Conservation (phyloP, 2,888 invertebrate genomes). For the Eulithis testata region DNA sequence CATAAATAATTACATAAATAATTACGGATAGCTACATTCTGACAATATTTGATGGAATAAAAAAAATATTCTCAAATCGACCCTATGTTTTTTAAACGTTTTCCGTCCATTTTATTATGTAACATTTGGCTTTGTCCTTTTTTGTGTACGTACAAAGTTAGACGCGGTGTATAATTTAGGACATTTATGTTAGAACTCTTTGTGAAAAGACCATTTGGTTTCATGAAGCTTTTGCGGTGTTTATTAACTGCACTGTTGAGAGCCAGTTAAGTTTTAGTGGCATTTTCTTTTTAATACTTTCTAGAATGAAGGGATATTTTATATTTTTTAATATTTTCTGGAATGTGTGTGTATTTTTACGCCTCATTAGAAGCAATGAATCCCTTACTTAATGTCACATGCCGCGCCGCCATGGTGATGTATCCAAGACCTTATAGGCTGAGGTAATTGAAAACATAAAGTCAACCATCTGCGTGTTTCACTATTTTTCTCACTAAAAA, state of each 20-base stretch:
- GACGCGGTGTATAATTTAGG: slow-evolving; percentile 39
- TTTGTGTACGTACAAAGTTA: slow-evolving; percentile 25
- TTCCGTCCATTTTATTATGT: too few species aligned
- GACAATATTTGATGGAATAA: too few species aligned
- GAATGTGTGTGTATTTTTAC: not conserved
- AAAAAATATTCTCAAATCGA: too few species aligned
- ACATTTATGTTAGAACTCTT: slow-evolving; percentile 46
- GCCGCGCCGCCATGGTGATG: too few species aligned
- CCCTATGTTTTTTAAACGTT: too few species aligned
- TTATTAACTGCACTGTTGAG: slow-evolving; percentile 41
- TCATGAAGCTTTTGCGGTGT: slow-evolving; percentile 38
- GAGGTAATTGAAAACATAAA: too few species aligned
- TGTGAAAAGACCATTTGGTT: slow-evolving; percentile 39
- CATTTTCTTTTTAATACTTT: slow-evolving; percentile 30
- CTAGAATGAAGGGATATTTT: not conserved
- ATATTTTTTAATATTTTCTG: slow-evolving; percentile 2
- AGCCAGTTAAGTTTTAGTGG: slow-evolving; percentile 38
- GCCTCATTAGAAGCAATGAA: not conserved
- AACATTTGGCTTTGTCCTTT: not conserved
- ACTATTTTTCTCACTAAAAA: too few species aligned
- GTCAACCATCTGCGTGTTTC: too few species aligned
- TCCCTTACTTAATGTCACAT: too few species aligned
- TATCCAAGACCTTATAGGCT: too few species aligned
- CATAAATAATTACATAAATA: too few species aligned
- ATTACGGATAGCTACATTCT: too few species aligned